Conservation (phyloP, 1,140 invertebrate species). For the Brachionus sp. region DNA sequence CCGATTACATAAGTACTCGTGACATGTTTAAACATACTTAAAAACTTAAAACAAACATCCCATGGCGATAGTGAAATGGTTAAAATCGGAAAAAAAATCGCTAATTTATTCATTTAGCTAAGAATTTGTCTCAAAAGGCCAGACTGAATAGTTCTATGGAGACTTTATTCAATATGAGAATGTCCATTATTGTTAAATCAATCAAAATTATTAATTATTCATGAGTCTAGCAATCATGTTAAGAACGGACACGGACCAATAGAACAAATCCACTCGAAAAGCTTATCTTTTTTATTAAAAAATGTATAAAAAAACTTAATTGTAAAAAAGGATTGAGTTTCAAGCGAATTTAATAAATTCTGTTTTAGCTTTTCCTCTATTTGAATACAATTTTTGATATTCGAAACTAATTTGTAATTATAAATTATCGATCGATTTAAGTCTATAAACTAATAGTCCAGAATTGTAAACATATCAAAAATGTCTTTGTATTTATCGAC, state of each 20-base stretch:
- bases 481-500: background rate
- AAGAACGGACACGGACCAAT: background rate
- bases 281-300: slow-evolving; percentile 9
- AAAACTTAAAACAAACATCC: background rate
- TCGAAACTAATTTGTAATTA: slow-evolving; percentile 1
- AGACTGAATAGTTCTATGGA: background rate
- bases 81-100: background rate
- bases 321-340: background rate
- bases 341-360: background rate
- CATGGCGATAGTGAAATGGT: background rate
- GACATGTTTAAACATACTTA: background rate
- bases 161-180: background rate
- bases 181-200: background rate
- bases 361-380: background rate
- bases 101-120: background rate
- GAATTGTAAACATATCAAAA: background rate
- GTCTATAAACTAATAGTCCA: slow-evolving; percentile 34
- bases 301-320: background rate
- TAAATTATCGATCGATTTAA: slow-evolving; percentile 25
- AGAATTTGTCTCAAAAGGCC: background rate
- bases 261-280: background rate
- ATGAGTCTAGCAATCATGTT: slow-evolving; percentile 24
- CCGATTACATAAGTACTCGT: slow-evolving; percentile 5
- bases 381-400: slow-evolving; percentile 4
- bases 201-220: slow-evolving; percentile 9